Evolutionary conservation across 2,888 invertebrate genomes (phyloP).

Genomic region (Nephrocerus scutellatus): DNA sequence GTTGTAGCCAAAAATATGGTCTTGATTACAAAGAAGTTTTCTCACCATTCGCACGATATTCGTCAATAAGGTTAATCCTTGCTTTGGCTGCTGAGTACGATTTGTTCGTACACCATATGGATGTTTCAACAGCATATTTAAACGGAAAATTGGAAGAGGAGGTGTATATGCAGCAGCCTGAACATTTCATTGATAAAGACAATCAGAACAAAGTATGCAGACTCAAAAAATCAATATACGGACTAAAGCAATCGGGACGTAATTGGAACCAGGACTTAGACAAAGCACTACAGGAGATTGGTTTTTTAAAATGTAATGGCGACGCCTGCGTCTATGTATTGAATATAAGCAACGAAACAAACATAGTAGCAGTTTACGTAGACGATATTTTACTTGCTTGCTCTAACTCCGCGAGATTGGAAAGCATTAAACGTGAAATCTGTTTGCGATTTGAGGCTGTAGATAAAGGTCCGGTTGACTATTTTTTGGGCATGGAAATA

Average conservation of each 20-base stretch:
- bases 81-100: slow-evolving; percentile 9
- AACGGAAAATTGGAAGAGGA: slow-evolving; percentile 11
- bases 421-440: slow-evolving; percentile 5
- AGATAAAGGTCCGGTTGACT: slow-evolving; percentile 10
- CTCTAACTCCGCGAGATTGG: slow-evolving; percentile 1
- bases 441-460: slow-evolving; percentile 7
- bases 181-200: not conserved
- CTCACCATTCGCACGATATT: slow-evolving; percentile 8
- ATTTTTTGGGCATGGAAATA: slow-evolving; percentile 12
- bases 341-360: slow-evolving; percentile 5
- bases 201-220: slow-evolving; percentile 6
- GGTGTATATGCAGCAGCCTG: slow-evolving; percentile 9
- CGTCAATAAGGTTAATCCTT: slow-evolving; percentile 12
- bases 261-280: slow-evolving; percentile 3
- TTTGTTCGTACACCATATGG: slow-evolving; percentile 13
- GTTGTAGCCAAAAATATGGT: slow-evolving; percentile 4
- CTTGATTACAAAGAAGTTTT: slow-evolving; percentile 10
- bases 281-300: not conserved
- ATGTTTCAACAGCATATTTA: slow-evolving; percentile 13
- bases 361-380: slow-evolving; percentile 12
- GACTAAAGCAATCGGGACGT: slow-evolving; percentile 6
- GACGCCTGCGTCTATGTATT: slow-evolving; percentile 10
- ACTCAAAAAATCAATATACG: slow-evolving; percentile 6
- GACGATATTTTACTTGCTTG: slow-evolving; percentile 8
- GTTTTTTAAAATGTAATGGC: not conserved